Percentiles rank a stretch among this genome's conserved stretches.
phyloP scores from a whole-genome alignment of 2,113 vertebrate species.

The Mormyrus iriodes region DNA sequence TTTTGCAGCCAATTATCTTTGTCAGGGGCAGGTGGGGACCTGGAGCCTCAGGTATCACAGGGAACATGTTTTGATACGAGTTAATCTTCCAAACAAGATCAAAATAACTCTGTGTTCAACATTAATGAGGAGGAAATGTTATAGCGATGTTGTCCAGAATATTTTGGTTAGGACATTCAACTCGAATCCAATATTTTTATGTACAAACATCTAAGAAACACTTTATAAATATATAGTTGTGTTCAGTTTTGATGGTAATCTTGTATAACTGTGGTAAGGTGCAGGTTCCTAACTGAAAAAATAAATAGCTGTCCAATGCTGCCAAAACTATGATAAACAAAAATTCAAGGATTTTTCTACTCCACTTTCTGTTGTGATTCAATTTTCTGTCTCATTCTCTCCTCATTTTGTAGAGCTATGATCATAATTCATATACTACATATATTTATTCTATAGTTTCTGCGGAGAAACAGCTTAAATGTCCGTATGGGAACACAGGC shows the following conservation, averaged over 20 bases:
- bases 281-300: not conserved
- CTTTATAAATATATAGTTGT: not conserved
- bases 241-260: not conserved
- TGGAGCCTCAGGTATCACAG: not conserved
- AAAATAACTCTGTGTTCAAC: not conserved
- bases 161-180: not conserved
- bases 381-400: not conserved
- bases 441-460: not conserved
- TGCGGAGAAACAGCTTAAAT: not conserved
- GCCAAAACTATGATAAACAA: not conserved
- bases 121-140: not conserved
- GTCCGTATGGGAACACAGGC: not conserved
- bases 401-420: not conserved
- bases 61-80: not conserved
- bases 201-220: not conserved
- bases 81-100: not conserved
- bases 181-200: not conserved
- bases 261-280: not conserved
- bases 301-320: not conserved
- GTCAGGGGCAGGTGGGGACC: not conserved
- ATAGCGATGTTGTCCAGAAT: not conserved
- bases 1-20: not conserved
- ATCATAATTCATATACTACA: not conserved
- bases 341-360: not conserved
- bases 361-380: not conserved